Percentiles rank a stretch among this genome's conserved stretches.
Evolutionary conservation across 1,140 invertebrate species (phyloP).

Genomic region (Saccostrea echinata): DNA sequence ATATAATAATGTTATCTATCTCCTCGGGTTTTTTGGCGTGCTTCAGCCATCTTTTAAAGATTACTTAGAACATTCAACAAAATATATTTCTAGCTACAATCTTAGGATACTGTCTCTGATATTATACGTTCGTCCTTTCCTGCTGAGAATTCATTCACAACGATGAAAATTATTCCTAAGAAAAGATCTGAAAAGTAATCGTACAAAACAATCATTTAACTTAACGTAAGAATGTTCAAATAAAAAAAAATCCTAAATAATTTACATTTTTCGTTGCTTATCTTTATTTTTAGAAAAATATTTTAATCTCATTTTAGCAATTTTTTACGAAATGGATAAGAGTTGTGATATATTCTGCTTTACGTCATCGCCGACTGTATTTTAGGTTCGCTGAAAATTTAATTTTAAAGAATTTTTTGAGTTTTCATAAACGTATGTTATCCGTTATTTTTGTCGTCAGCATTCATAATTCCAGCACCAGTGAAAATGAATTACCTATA

Average conservation of each 20-base stretch:
- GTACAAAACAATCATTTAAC: not conserved
- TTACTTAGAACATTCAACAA: not conserved
- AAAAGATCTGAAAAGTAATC: not conserved
- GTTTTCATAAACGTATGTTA: too few species aligned
- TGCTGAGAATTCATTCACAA: not conserved
- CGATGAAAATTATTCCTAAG: not conserved
- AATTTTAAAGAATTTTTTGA: too few species aligned
- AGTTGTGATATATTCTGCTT: too few species aligned
- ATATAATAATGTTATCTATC: constrained; percentile 5
- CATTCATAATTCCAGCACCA: not conserved
- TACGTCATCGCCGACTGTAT: too few species aligned
- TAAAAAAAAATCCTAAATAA: too few species aligned
- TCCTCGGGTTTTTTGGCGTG: not conserved
- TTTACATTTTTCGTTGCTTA: not conserved
- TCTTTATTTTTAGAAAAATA: not conserved
- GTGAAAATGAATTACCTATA: not conserved
- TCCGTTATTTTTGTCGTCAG: not conserved
- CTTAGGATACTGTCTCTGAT: not conserved
- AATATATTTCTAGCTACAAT: not conserved
- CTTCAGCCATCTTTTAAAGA: not conserved
- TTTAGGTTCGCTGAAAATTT: too few species aligned
- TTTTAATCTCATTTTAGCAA: not conserved
- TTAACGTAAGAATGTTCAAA: not conserved
- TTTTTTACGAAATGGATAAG: not conserved
- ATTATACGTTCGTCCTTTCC: not conserved